Evolutionary conservation across 2,797 vertebrate species (phyloP).

Genomic region (Pangasius sanitwongsei): DNA sequence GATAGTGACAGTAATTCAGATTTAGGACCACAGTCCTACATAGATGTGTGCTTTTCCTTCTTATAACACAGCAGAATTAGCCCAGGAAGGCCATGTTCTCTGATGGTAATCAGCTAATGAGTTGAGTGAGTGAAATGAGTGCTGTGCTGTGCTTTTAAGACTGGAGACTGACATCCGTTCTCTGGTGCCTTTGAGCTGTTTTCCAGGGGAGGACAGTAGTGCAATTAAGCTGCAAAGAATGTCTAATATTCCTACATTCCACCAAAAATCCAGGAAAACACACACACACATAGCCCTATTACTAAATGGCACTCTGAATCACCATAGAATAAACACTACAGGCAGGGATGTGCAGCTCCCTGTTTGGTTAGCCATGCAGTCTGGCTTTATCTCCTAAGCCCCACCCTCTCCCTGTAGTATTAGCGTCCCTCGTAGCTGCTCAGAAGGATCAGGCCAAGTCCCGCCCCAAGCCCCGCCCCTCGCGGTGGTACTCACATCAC

Average conservation of each 20-base stretch:
- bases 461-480: neutral
- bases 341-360: neutral
- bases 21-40: neutral
- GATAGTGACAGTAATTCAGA: neutral
- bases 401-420: conserved; percentile 19
- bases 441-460: neutral
- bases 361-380: neutral
- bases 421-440: neutral
- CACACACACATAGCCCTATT: neutral
- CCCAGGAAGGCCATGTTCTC: neutral
- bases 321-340: conserved; percentile 1
- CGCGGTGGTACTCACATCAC: conserved; percentile 82
- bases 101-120: neutral
- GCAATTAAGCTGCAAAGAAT: conserved; percentile 14
- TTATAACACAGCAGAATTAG: neutral
- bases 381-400: neutral
- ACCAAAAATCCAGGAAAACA: neutral
- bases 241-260: neutral
- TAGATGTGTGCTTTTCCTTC: neutral
- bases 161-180: neutral
- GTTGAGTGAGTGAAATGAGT: conserved; percentile 1
- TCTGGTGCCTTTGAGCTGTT: neutral
- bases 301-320: neutral
- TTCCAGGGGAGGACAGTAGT: neutral
- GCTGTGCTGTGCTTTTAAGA: neutral